phyloP scores from a whole-genome alignment of 1,140 invertebrate species.

The Pogonomyrmex californicus region DNA sequence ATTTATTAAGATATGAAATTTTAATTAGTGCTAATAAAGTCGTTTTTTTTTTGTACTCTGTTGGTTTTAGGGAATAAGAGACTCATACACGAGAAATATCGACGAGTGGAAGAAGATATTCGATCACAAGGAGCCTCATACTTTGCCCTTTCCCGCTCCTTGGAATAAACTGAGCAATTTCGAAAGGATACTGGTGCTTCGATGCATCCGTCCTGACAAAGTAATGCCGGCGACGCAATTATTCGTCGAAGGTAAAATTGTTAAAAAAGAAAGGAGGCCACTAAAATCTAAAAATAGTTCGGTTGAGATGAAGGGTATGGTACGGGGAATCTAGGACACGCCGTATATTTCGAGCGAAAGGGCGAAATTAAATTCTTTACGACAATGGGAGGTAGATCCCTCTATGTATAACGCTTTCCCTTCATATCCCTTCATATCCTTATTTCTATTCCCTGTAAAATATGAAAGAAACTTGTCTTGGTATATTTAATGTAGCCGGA shows the following conservation, averaged over 20 bases:
- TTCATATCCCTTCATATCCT: not conserved
- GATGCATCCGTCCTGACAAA: slow-evolving; percentile 96
- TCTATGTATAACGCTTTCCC: not conserved
- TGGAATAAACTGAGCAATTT: slow-evolving; percentile 91
- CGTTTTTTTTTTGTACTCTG: not conserved
- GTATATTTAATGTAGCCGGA: not conserved
- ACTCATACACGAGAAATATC: slow-evolving; percentile 88
- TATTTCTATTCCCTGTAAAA: not conserved
- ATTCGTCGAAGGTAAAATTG: slow-evolving; percentile 90
- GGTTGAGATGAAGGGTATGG: not conserved
- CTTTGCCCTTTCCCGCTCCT: slow-evolving; percentile 90
- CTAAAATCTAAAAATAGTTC: slow-evolving; percentile 13
- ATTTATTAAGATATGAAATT: not conserved
- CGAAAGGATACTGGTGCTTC: slow-evolving; percentile 93
- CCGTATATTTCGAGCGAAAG: not conserved
- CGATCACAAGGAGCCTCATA: slow-evolving; percentile 91
- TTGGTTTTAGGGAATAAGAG: slow-evolving; percentile 87
- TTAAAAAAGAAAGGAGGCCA: not conserved
- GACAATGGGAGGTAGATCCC: not conserved
- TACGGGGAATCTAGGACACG: not conserved
- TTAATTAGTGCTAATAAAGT: not conserved
- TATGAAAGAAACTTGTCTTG: not conserved
- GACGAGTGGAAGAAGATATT: slow-evolving; percentile 92
- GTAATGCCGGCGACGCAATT: slow-evolving; percentile 93
- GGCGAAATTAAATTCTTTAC: slow-evolving; percentile 29